Evolutionary conservation across 2,888 invertebrate genomes (phyloP), one percentile per base, ranked within the genome.

Genomic region (Eupithecia abbreviata): DNA sequence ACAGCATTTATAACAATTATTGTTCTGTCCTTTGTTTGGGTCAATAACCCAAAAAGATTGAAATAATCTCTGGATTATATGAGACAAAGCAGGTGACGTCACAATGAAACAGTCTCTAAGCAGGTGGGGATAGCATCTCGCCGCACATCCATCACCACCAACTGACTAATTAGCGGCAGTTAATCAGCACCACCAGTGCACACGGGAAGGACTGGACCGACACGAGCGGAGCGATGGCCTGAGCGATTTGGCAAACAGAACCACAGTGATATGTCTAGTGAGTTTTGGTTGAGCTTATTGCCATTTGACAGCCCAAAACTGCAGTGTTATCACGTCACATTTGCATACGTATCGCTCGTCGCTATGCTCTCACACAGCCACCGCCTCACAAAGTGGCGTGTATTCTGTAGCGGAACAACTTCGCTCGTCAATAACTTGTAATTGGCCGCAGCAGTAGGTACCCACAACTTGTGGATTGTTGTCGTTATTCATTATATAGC

Each of bases 381-480:
- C 6, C 41, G 65, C 0, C 41, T 2, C 5, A 4, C 41, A 13
- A 13, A 41, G 3, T 65, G 41, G 13, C 5, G 41, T 66, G 67
- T 75, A 75, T 58, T 73, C 72, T 62, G 65, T 72, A 65, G 71
- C 41, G 62, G 65, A 49, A 47, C 65, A 76, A 78, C 62, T 78
- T 78, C 66, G 73, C 78, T 74, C 78, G 75, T 76, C 78, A 78
- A 76, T 78, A 73, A 76, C 73, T 76, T 71, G 75, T 73, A 73
- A 75, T 76, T 71, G 73, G 71, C 75, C 70, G 73, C 75, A 73
- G 18, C 41, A 49, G 45, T 66, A 71, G 66, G 30, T 30, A 30
- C 30, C 1, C 62, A 62, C 71, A 71, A 76, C 73, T 77, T 71
- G 71, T 72, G 68, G 71, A 73, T 73, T 75, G 77, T 73, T 76